phyloP scores from a whole-genome alignment of 2,888 invertebrate genomes.

The Vesta saturnalis region DNA sequence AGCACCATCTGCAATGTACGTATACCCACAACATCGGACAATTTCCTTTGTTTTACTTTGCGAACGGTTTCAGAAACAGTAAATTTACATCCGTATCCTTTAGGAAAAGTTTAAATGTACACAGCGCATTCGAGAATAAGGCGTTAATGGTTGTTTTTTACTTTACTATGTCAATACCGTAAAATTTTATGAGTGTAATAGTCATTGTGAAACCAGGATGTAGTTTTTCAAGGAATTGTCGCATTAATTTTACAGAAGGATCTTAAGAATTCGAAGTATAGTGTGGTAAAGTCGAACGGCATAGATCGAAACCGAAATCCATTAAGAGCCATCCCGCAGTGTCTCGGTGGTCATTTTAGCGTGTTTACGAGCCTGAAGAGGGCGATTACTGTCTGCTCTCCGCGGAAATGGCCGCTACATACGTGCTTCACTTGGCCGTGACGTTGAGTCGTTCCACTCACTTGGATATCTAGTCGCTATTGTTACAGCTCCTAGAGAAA shows the following conservation, averaged over 20 bases:
- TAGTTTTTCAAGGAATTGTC: constrained; percentile 31
- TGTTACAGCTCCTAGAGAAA: constrained; percentile 46
- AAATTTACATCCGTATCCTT: too few species aligned
- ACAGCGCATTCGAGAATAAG: too few species aligned
- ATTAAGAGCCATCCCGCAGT: constrained; percentile 60
- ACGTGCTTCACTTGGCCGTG: constrained; percentile 53
- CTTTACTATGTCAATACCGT: constrained; percentile 2
- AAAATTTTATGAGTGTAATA: constrained; percentile 11
- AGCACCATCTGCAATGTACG: background rate
- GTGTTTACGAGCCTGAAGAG: constrained; percentile 62
- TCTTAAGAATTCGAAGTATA: constrained; percentile 35
- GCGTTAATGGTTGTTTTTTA: constrained; percentile 1
- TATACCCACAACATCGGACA: background rate
- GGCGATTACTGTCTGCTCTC: constrained; percentile 61
- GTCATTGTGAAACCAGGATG: constrained; percentile 7
- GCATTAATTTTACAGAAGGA: constrained; percentile 43
- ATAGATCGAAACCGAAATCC: constrained; percentile 56
- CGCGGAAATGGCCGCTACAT: constrained; percentile 59
- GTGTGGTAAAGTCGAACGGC: constrained; percentile 42
- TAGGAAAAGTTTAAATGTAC: too few species aligned
- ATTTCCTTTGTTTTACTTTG: background rate
- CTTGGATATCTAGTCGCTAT: constrained; percentile 52
- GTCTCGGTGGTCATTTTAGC: constrained; percentile 61
- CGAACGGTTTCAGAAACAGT: background rate
- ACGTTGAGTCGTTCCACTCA: constrained; percentile 56